These are phyloP conservation scores for Ascaphus truei DNA, from an alignment of 2,113 vertebrate species.

Conservation along the genomic window DNA sequence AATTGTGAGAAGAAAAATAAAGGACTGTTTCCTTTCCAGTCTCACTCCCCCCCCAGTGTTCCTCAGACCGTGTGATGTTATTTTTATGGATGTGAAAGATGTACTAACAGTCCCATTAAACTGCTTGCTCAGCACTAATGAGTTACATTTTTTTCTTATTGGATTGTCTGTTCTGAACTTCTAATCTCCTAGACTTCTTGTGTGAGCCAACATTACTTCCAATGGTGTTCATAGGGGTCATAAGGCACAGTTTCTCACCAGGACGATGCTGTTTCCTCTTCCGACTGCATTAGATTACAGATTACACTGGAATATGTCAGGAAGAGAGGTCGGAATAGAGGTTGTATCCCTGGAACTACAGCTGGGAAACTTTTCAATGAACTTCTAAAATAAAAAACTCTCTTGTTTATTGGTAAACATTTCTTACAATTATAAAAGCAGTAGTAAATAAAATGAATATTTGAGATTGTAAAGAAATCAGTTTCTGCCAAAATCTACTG, in stretches of 20 bases:
- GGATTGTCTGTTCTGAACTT: constrained; percentile 43
- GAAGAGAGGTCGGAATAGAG: constrained; percentile 63
- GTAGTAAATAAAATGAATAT: constrained; percentile 18
- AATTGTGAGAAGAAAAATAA: constrained; percentile 37
- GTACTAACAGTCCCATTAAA: constrained; percentile 34
- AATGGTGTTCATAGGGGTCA: constrained; percentile 50
- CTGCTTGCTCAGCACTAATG: constrained; percentile 18
- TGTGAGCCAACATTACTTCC: constrained; percentile 55
- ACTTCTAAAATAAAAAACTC: not conserved
- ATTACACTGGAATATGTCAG: constrained; percentile 64
- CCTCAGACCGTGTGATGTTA: constrained; percentile 32
- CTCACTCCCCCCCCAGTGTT: constrained; percentile 15
- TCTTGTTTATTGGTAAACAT: constrained; percentile 45
- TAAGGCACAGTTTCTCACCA: constrained; percentile 69
- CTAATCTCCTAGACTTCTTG: constrained; percentile 41
- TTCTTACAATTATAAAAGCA: too few relatives aligned
- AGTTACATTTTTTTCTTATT: constrained; percentile 33
- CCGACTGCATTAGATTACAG: constrained; percentile 66
- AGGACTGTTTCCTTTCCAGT: constrained; percentile 34
- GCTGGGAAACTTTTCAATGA: constrained; percentile 63
- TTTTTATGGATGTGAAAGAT: constrained; percentile 33
- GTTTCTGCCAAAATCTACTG: too few relatives aligned
- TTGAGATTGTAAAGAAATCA: not conserved
- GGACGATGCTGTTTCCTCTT: constrained; percentile 69
- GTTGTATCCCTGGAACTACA: constrained; percentile 60